Percentiles rank a stretch among this genome's conserved stretches.
Conservation (phyloP, 2,888 invertebrate genomes). For the Seira ritae region DNA sequence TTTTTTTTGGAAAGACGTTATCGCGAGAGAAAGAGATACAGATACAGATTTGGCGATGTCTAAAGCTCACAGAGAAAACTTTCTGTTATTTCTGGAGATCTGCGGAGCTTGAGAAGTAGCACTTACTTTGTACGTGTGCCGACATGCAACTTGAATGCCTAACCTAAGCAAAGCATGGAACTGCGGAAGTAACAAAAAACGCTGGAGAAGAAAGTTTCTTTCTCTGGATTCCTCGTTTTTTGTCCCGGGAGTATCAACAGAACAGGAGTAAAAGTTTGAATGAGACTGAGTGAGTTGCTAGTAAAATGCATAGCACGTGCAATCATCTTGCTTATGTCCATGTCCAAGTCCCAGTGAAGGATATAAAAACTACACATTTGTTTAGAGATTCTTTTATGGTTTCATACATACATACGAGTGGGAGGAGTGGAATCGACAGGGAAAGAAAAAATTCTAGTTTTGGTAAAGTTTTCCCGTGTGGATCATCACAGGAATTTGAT, state of each 20-base stretch:
- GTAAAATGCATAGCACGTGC: not conserved
- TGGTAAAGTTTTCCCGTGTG: not conserved
- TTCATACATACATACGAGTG: not conserved
- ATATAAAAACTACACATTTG: not conserved
- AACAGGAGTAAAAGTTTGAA: conserved; percentile 5
- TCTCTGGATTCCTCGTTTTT: not conserved
- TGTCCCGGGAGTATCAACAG: not conserved
- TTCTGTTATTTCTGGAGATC: not conserved
- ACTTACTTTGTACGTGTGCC: too few relatives aligned
- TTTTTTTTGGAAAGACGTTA: not conserved
- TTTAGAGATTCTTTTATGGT: not conserved
- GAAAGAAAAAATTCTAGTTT: not conserved
- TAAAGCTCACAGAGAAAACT: not conserved
- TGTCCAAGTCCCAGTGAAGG: not conserved
- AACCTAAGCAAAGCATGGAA: conserved; percentile 1
- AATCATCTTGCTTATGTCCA: not conserved
- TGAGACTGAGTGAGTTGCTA: not conserved
- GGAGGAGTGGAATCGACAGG: not conserved
- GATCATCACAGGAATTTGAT: conserved; percentile 1
- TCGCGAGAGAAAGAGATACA: too few relatives aligned
- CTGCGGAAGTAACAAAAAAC: not conserved
- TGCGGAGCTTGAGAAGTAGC: too few relatives aligned
- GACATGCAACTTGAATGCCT: not conserved
- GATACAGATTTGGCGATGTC: not conserved
- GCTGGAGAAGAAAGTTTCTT: not conserved